phyloP scores from a whole-genome alignment of 2,888 invertebrate species.

The Exocentrus adspersus region DNA sequence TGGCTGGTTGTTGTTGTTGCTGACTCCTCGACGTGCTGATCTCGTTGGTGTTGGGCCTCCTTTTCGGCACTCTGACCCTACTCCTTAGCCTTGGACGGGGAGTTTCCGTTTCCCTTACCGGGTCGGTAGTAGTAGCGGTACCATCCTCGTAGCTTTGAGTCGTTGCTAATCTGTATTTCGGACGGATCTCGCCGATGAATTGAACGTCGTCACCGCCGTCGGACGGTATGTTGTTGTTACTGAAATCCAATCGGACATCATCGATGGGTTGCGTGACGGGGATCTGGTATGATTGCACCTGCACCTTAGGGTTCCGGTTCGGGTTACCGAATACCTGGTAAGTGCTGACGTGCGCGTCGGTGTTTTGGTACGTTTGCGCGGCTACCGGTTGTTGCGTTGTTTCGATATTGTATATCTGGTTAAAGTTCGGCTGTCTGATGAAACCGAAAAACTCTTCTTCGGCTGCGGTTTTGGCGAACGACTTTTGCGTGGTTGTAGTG shows the following conservation, averaged over 20 bases:
- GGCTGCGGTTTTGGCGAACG: slow-evolving; percentile 45
- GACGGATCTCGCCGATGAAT: slow-evolving; percentile 58
- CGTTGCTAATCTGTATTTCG: slow-evolving; percentile 54
- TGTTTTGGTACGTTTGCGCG: slow-evolving; percentile 29
- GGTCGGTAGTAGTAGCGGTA: slow-evolving; percentile 28
- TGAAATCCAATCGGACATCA: slow-evolving; percentile 14
- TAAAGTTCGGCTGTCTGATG: slow-evolving; percentile 64
- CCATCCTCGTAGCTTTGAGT: slow-evolving; percentile 15
- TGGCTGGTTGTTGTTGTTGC: slow-evolving; percentile 48
- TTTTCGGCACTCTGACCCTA: slow-evolving; percentile 44
- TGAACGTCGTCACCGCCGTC: slow-evolving; percentile 45
- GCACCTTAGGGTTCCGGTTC: not conserved
- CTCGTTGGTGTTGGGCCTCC: slow-evolving; percentile 33
- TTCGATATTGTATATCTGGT: slow-evolving; percentile 28
- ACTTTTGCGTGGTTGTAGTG: slow-evolving; percentile 38
- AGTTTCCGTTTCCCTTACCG: slow-evolving; percentile 39
- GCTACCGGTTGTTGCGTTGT: slow-evolving; percentile 56
- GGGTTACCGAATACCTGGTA: not conserved
- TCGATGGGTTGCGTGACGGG: not conserved
- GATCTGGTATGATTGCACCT: not conserved
- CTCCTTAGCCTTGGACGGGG: slow-evolving; percentile 42
- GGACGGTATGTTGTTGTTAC: slow-evolving; percentile 20
- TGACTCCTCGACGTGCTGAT: not conserved
- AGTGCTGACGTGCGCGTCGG: not conserved
- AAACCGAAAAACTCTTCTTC: slow-evolving; percentile 65